These are phyloP conservation scores for Camponotus floridanus DNA, from an alignment of 1,140 invertebrate species.

Conservation along the genomic window DNA sequence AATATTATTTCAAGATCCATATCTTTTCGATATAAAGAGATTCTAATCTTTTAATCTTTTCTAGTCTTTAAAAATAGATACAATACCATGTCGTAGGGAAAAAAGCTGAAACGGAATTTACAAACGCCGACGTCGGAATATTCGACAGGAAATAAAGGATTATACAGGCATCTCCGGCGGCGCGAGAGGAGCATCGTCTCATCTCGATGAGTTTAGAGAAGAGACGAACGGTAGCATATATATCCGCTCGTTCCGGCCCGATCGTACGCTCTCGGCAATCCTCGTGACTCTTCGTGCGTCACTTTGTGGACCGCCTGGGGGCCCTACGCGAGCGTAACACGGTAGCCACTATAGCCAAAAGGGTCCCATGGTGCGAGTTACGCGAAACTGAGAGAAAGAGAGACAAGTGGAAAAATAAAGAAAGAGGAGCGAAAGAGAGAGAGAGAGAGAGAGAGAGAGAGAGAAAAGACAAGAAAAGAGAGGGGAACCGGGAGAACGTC, in stretches of 20 bases:
- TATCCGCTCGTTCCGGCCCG: constrained; percentile 56
- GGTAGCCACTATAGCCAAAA: constrained; percentile 84
- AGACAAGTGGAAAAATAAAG: constrained; percentile 53
- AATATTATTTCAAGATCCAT: neutral
- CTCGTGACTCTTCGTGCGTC: constrained; percentile 76
- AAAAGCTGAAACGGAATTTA: neutral
- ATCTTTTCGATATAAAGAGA: neutral
- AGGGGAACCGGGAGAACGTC: constrained; percentile 23
- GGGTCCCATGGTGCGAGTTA: constrained; percentile 72
- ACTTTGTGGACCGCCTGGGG: constrained; percentile 76
- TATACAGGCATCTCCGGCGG: constrained; percentile 15
- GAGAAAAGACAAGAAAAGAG: constrained; percentile 16
- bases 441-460: constrained; percentile 18
- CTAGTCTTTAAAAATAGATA: neutral
- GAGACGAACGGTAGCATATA: constrained; percentile 68
- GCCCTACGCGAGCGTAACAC: constrained; percentile 85
- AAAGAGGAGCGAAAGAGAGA: constrained; percentile 38
- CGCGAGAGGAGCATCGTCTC: constrained; percentile 66
- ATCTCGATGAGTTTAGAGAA: constrained; percentile 63
- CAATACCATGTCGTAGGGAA: neutral
- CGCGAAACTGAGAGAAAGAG: constrained; percentile 56
- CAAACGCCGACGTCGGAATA: neutral
- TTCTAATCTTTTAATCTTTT: neutral
- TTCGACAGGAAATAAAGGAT: constrained; percentile 31
- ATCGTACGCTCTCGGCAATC: constrained; percentile 75